phyloP scores from a whole-genome alignment of 2,888 invertebrate genomes.

The Cremastobaeus sp. region DNA sequence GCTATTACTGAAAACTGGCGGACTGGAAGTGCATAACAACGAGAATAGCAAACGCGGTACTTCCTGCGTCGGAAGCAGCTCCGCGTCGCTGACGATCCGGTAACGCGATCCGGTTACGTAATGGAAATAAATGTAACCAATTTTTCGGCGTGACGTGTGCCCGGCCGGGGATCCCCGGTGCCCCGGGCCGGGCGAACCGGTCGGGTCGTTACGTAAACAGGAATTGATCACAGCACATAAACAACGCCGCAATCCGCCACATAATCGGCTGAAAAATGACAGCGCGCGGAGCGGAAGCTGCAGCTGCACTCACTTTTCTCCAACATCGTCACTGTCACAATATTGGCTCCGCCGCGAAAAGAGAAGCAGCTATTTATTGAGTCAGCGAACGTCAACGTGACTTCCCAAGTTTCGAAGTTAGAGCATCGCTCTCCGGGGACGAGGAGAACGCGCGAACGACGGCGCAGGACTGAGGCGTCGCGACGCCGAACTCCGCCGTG shows the following conservation, averaged over 20 bases:
- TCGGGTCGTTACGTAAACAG: conserved; percentile 20
- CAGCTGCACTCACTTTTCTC: conserved; percentile 75
- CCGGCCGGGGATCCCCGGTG: not conserved
- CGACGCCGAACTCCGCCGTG: conserved; percentile 67
- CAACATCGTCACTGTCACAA: conserved; percentile 69
- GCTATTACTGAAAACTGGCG: conserved; percentile 38
- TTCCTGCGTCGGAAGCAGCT: conserved; percentile 49
- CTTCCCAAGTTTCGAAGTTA: conserved; percentile 47
- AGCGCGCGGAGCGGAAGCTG: not conserved
- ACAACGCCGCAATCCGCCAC: conserved; percentile 8
- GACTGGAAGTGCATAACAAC: conserved; percentile 50
- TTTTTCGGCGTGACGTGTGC: conserved; percentile 17
- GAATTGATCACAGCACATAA: conserved; percentile 8
- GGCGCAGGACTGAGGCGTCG: conserved; percentile 75
- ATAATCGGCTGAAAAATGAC: not conserved
- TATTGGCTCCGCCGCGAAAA: conserved; percentile 35
- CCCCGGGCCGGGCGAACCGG: not conserved
- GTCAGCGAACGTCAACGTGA: conserved; percentile 46
- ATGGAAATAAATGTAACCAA: conserved; percentile 51
- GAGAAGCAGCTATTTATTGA: conserved; percentile 31
- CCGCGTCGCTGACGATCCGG: conserved; percentile 59
- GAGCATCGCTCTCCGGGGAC: conserved; percentile 56
- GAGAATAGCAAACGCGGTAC: conserved; percentile 62
- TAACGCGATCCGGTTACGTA: conserved; percentile 67
- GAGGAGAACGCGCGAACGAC: conserved; percentile 59